Conservation (phyloP, 2,888 invertebrate genomes). For the Julus scanicus region DNA sequence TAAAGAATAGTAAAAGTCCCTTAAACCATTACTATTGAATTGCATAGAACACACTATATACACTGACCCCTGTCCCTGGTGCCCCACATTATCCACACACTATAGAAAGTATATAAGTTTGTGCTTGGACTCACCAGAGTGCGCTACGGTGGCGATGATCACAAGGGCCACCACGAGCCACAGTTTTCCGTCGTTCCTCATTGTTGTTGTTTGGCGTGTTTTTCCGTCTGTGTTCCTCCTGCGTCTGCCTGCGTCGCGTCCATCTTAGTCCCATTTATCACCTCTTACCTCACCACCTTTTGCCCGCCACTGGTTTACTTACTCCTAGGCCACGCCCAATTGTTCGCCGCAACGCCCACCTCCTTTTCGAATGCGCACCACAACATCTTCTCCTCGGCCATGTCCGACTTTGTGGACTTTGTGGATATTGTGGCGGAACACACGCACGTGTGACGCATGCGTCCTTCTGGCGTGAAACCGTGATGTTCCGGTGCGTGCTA, state of each 20-base stretch:
- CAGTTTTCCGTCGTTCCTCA: neutral
- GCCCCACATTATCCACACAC: neutral
- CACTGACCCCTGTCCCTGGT: too few relatives aligned
- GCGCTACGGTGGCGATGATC: neutral
- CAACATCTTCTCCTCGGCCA: too few relatives aligned
- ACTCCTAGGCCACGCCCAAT: neutral
- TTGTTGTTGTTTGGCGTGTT: neutral
- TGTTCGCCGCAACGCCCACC: neutral
- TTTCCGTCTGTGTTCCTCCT: neutral
- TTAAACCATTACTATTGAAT: too few relatives aligned
- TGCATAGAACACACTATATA: too few relatives aligned
- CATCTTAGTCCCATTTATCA: conserved; percentile 32
- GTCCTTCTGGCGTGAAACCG: too few relatives aligned
- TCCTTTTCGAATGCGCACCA: neutral
- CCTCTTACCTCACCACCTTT: neutral
- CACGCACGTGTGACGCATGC: too few relatives aligned
- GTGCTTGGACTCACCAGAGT: neutral
- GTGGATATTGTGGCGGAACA: too few relatives aligned
- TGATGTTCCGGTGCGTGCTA: too few relatives aligned
- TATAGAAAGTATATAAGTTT: neutral
- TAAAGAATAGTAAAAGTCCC: neutral
- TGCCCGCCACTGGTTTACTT: neutral
- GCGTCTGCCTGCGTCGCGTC: neutral
- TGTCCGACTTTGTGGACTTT: too few relatives aligned
- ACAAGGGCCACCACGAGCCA: neutral